Evolutionary conservation across 1,140 invertebrate genomes (phyloP).

Genomic region (Drosophila parvula): DNA sequence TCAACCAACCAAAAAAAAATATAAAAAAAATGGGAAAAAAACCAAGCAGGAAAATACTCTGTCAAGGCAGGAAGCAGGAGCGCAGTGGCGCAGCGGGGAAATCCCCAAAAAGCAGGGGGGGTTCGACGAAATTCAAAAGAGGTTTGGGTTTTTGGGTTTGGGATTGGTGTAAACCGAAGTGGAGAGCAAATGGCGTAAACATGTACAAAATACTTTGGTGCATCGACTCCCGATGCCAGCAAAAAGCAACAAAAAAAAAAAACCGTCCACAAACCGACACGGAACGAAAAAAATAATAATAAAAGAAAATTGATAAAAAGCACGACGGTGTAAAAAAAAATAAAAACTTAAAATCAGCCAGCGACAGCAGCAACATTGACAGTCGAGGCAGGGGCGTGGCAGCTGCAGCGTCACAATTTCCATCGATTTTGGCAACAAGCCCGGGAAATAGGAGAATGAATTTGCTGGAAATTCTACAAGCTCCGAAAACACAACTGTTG

Average conservation of each 20-base stretch:
- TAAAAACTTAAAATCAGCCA: slow-evolving; percentile 17
- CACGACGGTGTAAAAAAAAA: slow-evolving; percentile 35
- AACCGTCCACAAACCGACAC: not conserved
- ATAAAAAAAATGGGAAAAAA: not conserved
- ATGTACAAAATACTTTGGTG: slow-evolving; percentile 79
- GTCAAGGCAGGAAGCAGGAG: no score
- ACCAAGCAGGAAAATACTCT: slow-evolving; percentile 2
- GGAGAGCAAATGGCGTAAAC: slow-evolving; percentile 71
- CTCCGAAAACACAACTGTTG: not conserved
- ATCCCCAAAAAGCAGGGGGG: not conserved
- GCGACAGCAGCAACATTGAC: slow-evolving; percentile 45
- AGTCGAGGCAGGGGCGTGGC: slow-evolving; percentile 11
- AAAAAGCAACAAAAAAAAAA: slow-evolving; percentile 24
- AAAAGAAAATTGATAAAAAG: slow-evolving; percentile 62
- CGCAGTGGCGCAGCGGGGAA: not conserved
- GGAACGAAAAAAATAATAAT: slow-evolving; percentile 11
- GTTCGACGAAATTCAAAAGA: slow-evolving; percentile 14
- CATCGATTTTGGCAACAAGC: slow-evolving; percentile 29
- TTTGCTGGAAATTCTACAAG: slow-evolving; percentile 1
- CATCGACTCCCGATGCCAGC: slow-evolving; percentile 26
- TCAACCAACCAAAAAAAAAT: slow-evolving; percentile 7
- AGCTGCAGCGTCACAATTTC: slow-evolving; percentile 27
- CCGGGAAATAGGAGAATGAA: slow-evolving; percentile 6
- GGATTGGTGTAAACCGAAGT: slow-evolving; percentile 1
- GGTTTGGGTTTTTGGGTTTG: not conserved